Conservation (phyloP, 2,113 vertebrate species). For the Gobiocypris rarus region DNA sequence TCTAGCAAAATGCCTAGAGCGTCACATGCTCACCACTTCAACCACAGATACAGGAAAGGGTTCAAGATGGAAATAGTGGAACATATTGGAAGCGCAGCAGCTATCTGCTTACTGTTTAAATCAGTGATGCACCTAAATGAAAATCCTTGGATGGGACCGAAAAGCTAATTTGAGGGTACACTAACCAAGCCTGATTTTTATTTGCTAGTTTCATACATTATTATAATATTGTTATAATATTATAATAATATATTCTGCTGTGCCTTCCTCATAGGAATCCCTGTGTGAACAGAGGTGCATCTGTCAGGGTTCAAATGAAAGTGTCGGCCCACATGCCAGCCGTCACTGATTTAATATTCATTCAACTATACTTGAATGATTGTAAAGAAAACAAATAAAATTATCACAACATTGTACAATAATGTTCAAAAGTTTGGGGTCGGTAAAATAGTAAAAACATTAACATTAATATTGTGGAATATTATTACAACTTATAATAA, state of each 20-base stretch:
- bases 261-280: background rate
- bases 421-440: background rate
- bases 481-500: background rate
- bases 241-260: background rate
- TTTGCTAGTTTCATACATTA: background rate
- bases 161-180: background rate
- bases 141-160: background rate
- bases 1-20: background rate
- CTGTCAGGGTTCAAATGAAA: background rate
- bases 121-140: background rate
- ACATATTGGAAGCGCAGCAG: background rate
- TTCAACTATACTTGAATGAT: background rate
- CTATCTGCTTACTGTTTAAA: background rate
- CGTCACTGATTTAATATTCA: background rate
- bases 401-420: background rate
- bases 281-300: background rate
- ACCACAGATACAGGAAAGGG: background rate
- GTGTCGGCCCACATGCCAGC: background rate
- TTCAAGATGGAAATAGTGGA: constrained; percentile 8
- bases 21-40: constrained; percentile 16
- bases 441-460: background rate
- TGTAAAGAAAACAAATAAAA: background rate
- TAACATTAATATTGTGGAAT: background rate
- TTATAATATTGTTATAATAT: background rate
- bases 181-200: background rate